Conservation (phyloP, 2,113 vertebrate species). For the Phyllostomus discolor region DNA sequence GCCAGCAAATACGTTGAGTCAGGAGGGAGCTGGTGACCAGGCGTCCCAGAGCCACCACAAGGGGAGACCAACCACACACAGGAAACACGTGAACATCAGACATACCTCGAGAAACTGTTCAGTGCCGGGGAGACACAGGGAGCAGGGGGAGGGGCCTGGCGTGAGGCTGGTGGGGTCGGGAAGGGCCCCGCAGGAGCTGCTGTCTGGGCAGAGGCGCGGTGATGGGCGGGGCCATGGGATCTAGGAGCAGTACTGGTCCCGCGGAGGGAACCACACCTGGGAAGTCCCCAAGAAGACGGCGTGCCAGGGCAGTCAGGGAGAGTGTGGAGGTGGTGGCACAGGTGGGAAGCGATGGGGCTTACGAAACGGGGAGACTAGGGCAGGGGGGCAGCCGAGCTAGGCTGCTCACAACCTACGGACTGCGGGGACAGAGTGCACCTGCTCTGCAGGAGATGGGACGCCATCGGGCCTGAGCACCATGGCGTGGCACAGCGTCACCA, state of each 20-base stretch:
- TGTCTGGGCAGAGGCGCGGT: background rate
- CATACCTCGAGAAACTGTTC: rapidly evolving
- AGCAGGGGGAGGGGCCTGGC: background rate
- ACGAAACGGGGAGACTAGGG: rapidly evolving
- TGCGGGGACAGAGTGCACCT: rapidly evolving
- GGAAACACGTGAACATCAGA: background rate
- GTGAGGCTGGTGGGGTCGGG: background rate
- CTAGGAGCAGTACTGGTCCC: rapidly evolving
- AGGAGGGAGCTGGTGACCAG: rapidly evolving
- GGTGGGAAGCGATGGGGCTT: no score
- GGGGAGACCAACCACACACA: background rate
- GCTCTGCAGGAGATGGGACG: background rate
- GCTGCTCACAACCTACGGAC: rapidly evolving
- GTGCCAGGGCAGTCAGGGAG: background rate
- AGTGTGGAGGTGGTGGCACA: background rate
- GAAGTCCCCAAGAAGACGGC: background rate
- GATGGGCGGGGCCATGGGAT: background rate
- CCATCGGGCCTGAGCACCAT: rapidly evolving
- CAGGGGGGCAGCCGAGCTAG: background rate
- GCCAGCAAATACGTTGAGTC: background rate
- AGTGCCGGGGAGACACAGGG: rapidly evolving
- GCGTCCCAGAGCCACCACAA: background rate
- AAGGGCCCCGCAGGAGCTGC: rapidly evolving
- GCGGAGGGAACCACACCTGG: rapidly evolving
- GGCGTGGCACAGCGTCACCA: rapidly evolving